A percentile compares a stretch with the other conserved stretches of the same genome.
These are phyloP conservation scores for Venustaconcha ellipsiformis DNA, from an alignment of 1,140 invertebrate species.

Conservation along the genomic window DNA sequence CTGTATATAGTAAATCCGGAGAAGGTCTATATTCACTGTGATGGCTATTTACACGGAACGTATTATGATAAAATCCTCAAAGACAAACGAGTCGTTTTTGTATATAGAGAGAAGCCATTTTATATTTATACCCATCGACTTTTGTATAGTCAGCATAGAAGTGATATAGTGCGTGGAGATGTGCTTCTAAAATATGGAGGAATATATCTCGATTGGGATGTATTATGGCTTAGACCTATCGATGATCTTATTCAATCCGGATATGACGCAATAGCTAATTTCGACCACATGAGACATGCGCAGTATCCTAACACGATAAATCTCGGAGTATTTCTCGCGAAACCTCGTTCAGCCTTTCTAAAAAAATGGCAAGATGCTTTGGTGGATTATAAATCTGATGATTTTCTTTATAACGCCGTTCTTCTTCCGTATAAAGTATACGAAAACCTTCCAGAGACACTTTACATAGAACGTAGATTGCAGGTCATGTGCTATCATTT, in stretches of 20 bases:
- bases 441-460: slow-evolving; percentile 49
- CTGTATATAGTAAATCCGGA: slow-evolving; percentile 51
- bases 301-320: slow-evolving; percentile 54
- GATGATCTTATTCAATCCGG: slow-evolving; percentile 41
- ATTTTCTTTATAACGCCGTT: slow-evolving; percentile 57
- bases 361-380: slow-evolving; percentile 47
- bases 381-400: slow-evolving; percentile 44
- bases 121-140: slow-evolving; percentile 48
- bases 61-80: slow-evolving; percentile 45
- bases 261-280: slow-evolving; percentile 49
- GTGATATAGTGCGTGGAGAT: slow-evolving; percentile 58
- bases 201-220: slow-evolving; percentile 62
- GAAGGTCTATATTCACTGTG: slow-evolving; percentile 52
- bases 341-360: slow-evolving; percentile 50
- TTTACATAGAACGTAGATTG: slow-evolving; percentile 45
- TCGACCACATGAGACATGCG: slow-evolving; percentile 47
- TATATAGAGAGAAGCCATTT: slow-evolving; percentile 45
- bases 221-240: slow-evolving; percentile 49
- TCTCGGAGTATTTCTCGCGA: slow-evolving; percentile 56
- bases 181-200: slow-evolving; percentile 60
- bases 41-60: slow-evolving; percentile 39
- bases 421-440: slow-evolving; percentile 57
- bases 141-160: slow-evolving; percentile 51
- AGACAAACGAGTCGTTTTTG: slow-evolving; percentile 38
- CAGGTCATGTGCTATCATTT: slow-evolving; percentile 57